These are phyloP conservation scores for Seladonia tumulorum DNA, from an alignment of 2,888 invertebrate genomes.

Conservation along the genomic window DNA sequence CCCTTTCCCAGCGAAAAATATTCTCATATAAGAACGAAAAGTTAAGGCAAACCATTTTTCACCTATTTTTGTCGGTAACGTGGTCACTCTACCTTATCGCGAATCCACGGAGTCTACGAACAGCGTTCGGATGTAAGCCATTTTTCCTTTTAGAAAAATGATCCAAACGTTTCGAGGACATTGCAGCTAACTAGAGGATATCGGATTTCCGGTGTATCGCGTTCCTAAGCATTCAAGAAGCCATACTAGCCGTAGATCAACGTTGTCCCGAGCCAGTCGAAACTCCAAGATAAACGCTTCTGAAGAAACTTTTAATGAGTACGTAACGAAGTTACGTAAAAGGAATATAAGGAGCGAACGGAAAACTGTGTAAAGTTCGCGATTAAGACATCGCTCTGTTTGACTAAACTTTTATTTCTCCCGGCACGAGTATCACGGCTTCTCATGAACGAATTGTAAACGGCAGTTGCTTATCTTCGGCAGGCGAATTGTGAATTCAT, in stretches of 20 bases:
- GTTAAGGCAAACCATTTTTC: no score
- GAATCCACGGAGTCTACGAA: no score
- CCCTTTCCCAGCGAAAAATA: no score
- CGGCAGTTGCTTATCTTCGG: background rate
- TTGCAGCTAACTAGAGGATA: background rate
- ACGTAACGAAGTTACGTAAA: conserved; percentile 54
- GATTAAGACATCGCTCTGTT: conserved; percentile 50
- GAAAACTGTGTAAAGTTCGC: conserved; percentile 43
- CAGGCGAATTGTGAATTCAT: background rate
- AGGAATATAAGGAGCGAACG: conserved; percentile 26
- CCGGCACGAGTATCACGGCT: background rate
- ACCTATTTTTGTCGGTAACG: no score
- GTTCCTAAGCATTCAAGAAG: conserved; percentile 21
- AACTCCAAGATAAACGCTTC: conserved; percentile 52
- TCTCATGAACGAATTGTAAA: background rate
- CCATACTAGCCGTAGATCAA: conserved; percentile 29
- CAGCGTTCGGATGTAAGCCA: background rate
- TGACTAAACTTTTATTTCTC: conserved; percentile 44
- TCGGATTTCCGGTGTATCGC: conserved; percentile 24
- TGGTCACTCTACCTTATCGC: no score
- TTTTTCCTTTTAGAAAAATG: background rate
- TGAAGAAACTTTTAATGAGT: conserved; percentile 57
- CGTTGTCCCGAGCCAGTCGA: conserved; percentile 18
- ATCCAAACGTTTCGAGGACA: background rate
- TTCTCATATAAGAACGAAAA: no score